These are phyloP conservation scores for Pipa parva DNA, from an alignment of 2,113 vertebrate genomes.

Conservation along the genomic window DNA sequence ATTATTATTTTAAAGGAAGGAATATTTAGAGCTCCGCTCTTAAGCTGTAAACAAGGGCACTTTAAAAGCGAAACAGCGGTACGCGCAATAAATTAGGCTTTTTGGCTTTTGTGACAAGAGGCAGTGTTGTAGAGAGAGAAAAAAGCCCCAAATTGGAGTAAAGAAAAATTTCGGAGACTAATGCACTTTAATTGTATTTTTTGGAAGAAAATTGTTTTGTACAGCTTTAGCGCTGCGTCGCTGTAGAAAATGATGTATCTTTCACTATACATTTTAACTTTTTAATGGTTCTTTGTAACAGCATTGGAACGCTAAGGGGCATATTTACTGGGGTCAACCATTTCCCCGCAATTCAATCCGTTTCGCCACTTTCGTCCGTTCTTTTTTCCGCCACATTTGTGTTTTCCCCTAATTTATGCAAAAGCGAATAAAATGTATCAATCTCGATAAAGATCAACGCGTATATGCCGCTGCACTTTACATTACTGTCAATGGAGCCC, in stretches of 20 bases:
- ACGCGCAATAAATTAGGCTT: conserved; percentile 15
- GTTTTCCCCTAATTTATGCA: no score
- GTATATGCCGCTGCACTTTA: no score
- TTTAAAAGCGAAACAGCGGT: conserved; percentile 22
- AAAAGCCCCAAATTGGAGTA: conserved; percentile 20
- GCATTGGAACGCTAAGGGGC: no score
- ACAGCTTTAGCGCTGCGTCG: background rate
- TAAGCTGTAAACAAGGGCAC: background rate
- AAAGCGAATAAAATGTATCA: no score
- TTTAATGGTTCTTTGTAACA: no score
- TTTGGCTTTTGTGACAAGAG: conserved; percentile 21
- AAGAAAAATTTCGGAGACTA: background rate
- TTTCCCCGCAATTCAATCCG: no score
- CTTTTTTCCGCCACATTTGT: no score
- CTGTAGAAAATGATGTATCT: background rate
- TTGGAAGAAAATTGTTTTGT: background rate
- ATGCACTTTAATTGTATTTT: background rate
- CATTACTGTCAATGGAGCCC: no score
- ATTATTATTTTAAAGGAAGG: background rate
- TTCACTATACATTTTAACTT: no score
- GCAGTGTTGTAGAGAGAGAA: background rate
- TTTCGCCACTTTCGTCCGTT: no score
- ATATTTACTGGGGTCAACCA: no score
- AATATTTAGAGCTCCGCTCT: background rate
- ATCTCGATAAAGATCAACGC: no score